A percentile compares a stretch with the other conserved stretches of the same genome.
Evolutionary conservation across 2,888 invertebrate species (phyloP).

Genomic region (Phaonia tiefii): DNA sequence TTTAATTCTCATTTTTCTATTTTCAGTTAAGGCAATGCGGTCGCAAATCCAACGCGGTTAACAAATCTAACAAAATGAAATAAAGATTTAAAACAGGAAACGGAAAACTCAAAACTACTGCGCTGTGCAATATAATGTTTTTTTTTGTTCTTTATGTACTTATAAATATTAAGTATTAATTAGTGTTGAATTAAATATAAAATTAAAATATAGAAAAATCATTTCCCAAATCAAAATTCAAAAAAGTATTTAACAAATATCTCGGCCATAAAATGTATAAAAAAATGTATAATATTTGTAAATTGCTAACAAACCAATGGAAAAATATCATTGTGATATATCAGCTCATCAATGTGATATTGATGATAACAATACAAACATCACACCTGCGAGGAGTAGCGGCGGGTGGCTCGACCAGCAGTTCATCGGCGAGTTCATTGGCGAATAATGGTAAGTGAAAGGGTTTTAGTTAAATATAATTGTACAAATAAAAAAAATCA

Average conservation of each 20-base stretch:
- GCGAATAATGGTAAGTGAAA: slow-evolving; percentile 77
- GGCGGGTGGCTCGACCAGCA: slow-evolving; percentile 64
- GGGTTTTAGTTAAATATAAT: not conserved
- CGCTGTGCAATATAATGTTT: not conserved
- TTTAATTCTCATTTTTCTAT: no score
- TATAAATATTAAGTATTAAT: slow-evolving; percentile 24
- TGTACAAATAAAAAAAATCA: no score
- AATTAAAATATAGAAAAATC: not conserved
- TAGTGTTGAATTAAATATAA: slow-evolving; percentile 9
- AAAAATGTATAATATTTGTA: not conserved
- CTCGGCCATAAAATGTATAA: not conserved
- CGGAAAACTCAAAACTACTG: not conserved
- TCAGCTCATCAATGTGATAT: slow-evolving; percentile 54
- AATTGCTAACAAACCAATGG: not conserved
- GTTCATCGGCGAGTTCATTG: slow-evolving; percentile 63
- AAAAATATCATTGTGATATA: slow-evolving; percentile 25
- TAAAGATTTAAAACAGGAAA: not conserved
- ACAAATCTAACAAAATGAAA: no score
- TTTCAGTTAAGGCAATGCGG: no score
- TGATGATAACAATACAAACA: slow-evolving; percentile 37
- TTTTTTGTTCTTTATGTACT: not conserved
- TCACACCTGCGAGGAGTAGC: slow-evolving; percentile 47
- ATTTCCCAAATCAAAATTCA: not conserved
- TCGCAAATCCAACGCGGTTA: no score
- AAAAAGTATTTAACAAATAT: not conserved